Conservation (phyloP, 2,797 vertebrate species). For the Amniataba percoides region DNA sequence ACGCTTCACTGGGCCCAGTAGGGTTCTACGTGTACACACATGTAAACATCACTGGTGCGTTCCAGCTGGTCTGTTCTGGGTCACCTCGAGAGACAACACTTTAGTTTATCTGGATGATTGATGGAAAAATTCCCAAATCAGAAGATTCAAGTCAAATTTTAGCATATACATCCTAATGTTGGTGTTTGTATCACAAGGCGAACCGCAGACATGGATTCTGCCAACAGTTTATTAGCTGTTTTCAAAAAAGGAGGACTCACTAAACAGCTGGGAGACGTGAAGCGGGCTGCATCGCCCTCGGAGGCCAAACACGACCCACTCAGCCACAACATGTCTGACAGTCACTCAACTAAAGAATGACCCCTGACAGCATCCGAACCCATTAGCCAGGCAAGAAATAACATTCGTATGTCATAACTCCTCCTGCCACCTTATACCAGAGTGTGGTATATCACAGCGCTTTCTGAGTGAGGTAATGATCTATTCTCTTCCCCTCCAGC, state of each 20-base stretch:
- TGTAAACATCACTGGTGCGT: conserved; percentile 28
- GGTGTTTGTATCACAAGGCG: conserved; percentile 4
- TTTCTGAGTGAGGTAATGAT: conserved; percentile 45
- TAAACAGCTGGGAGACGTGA: conserved; percentile 5
- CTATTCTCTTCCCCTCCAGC: conserved; percentile 45
- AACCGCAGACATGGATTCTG: conserved; percentile 11
- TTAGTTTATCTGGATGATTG: conserved; percentile 20
- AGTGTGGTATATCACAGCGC: conserved; percentile 18
- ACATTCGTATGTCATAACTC: conserved; percentile 23
- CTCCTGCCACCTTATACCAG: conserved; percentile 9
- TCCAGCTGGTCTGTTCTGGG: conserved; percentile 48
- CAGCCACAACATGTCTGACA: conserved; percentile 49
- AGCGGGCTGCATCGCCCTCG: conserved; percentile 8
- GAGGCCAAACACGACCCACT: conserved; percentile 30
- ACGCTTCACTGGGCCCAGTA: conserved; percentile 48
- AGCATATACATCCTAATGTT: conserved; percentile 1
- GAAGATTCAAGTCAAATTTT: conserved; percentile 2
- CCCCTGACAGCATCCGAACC: conserved; percentile 35
- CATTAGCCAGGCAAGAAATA: conserved; percentile 52
- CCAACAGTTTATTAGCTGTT: conserved; percentile 2
- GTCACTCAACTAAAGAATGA: conserved; percentile 47
- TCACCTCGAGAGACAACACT: conserved; percentile 24
- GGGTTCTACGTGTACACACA: conserved; percentile 36
- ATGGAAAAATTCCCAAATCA: conserved; percentile 37
- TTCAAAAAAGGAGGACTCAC: conserved; percentile 1